Conservation (phyloP, 2,888 invertebrate species). For the Alloscopus bannaensis region DNA sequence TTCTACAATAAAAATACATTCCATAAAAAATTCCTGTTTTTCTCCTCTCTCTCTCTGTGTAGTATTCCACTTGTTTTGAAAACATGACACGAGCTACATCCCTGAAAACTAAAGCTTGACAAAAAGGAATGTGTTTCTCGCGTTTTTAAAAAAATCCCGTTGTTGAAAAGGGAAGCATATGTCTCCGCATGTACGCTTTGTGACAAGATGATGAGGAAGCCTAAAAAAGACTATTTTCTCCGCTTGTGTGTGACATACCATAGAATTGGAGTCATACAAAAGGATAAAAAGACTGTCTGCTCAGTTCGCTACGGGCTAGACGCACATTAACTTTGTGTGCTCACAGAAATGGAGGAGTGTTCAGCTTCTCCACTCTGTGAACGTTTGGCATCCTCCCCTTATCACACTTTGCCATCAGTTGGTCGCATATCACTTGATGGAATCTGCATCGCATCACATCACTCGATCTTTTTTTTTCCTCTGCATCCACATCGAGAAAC, state of each 20-base stretch:
- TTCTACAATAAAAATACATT: not conserved
- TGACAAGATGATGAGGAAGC: not conserved
- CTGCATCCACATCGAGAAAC: not conserved
- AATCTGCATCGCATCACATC: slow-evolving; percentile 56
- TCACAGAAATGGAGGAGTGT: not conserved
- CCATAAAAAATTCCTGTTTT: not conserved
- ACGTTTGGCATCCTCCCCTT: slow-evolving; percentile 55
- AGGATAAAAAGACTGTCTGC: slow-evolving; percentile 7
- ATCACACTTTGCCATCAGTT: slow-evolving; percentile 45
- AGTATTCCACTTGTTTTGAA: not conserved
- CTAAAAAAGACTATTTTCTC: not conserved
- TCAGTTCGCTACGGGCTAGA: not conserved
- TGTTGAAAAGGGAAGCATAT: slow-evolving; percentile 42
- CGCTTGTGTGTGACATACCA: not conserved
- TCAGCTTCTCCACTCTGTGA: not conserved
- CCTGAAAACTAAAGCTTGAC: too few species aligned
- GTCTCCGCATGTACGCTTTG: slow-evolving; percentile 29
- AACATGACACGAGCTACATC: too few species aligned
- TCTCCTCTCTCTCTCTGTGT: not conserved
- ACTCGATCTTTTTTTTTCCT: slow-evolving; percentile 25
- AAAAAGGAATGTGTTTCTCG: too few species aligned
- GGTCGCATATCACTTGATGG: slow-evolving; percentile 59
- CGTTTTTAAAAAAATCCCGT: not conserved
- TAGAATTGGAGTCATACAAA: not conserved
- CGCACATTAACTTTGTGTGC: not conserved